Conservation (phyloP, 2,888 invertebrate genomes). For the Drosophila hawaiiensis region DNA sequence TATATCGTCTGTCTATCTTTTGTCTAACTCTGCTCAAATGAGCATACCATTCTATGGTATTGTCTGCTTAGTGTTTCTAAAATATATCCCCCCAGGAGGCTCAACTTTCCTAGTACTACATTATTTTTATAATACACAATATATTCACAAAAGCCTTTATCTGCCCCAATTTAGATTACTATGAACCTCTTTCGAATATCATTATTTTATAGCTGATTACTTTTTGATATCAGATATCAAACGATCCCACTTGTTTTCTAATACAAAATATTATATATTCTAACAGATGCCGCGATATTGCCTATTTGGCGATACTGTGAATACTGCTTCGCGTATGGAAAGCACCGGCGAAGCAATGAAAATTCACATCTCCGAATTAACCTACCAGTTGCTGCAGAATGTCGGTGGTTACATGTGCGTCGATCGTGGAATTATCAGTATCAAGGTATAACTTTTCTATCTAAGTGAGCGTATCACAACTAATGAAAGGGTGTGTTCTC, state of each 20-base stretch:
- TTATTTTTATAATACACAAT: too few species aligned
- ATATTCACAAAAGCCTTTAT: too few species aligned
- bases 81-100: too few species aligned
- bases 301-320: slow-evolving; percentile 93
- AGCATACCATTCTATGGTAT: background rate
- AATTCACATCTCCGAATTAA: slow-evolving; percentile 91
- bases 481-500: background rate
- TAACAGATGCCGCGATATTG: slow-evolving; percentile 93
- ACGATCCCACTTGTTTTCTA: background rate
- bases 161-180: too few species aligned
- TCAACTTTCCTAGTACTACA: too few species aligned
- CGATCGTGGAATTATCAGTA: slow-evolving; percentile 90
- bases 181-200: too few species aligned
- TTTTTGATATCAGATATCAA: background rate
- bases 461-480: background rate
- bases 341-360: slow-evolving; percentile 90
- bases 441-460: slow-evolving; percentile 87
- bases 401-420: slow-evolving; percentile 91
- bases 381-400: slow-evolving; percentile 88
- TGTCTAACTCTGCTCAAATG: background rate
- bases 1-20: background rate
- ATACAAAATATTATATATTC: background rate
- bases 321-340: slow-evolving; percentile 93
- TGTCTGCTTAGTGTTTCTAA: too few species aligned
- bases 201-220: too few species aligned